Conservation (phyloP, 2,113 vertebrate species). For the Ciconia stormi region DNA sequence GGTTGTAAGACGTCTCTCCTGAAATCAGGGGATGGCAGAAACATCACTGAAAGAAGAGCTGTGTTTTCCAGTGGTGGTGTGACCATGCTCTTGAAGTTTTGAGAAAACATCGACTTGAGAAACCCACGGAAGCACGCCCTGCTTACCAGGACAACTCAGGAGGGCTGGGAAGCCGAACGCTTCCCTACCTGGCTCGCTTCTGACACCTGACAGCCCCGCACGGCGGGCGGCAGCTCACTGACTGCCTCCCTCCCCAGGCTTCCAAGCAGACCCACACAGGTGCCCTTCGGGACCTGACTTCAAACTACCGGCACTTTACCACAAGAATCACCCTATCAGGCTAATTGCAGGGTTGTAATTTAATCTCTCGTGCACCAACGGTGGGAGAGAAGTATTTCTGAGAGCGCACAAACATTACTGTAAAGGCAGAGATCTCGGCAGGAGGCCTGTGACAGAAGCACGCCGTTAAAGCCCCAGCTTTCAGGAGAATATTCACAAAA, state of each 20-base stretch:
- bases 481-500: not conserved
- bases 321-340: not conserved
- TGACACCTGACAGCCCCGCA: not conserved
- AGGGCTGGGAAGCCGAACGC: not conserved
- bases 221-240: not conserved
- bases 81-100: accelerated
- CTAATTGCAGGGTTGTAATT: not conserved
- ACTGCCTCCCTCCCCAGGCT: not conserved
- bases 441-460: not conserved
- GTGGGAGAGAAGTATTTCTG: accelerated
- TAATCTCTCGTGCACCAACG: not conserved
- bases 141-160: not conserved
- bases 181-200: not conserved
- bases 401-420: not conserved
- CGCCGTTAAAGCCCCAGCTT: not conserved
- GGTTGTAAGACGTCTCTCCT: not conserved
- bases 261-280: not conserved
- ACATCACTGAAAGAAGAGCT: not conserved
- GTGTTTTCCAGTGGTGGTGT: not conserved
- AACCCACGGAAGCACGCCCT: not conserved
- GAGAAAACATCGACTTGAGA: not conserved
- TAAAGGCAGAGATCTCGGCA: not conserved
- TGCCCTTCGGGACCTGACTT: not conserved
- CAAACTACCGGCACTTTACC: not conserved
- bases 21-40: not conserved